Conservation (phyloP, 2,113 vertebrate genomes). For the Plotosus lineatus region DNA sequence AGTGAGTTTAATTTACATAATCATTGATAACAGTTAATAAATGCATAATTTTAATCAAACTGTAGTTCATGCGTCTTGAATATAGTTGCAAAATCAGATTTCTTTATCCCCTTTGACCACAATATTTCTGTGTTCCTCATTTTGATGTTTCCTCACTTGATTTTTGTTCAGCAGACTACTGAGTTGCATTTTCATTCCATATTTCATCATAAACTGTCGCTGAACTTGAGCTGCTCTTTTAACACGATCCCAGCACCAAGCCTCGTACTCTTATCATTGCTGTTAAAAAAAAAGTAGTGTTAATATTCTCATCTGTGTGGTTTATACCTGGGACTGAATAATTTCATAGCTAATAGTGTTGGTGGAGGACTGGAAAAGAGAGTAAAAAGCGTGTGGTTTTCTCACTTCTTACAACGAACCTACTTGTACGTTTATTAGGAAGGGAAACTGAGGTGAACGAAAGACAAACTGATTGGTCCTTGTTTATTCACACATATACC, state of each 20-base stretch:
- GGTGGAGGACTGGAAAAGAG: too few species aligned
- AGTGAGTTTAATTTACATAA: neutral
- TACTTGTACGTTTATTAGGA: neutral
- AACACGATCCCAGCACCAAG: neutral
- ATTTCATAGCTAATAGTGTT: neutral
- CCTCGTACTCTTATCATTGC: neutral
- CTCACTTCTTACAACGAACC: neutral
- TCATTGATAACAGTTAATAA: neutral
- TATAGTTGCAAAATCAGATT: neutral
- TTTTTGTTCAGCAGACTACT: neutral
- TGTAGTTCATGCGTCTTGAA: neutral
- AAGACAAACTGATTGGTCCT: neutral
- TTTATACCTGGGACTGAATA: neutral
- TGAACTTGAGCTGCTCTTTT: neutral
- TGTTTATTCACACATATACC: neutral
- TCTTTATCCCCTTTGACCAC: neutral
- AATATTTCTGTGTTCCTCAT: neutral
- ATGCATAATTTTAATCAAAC: neutral
- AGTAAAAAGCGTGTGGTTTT: neutral
- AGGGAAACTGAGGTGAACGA: neutral
- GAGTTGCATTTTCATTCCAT: neutral
- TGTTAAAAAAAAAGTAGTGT: neutral
- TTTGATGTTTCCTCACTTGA: neutral
- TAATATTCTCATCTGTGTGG: neutral
- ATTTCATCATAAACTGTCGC: neutral